Percentiles rank a stretch among this genome's conserved stretches.
Evolutionary conservation across 2,113 vertebrate genomes (phyloP).

Genomic region (Electrona antarctica): DNA sequence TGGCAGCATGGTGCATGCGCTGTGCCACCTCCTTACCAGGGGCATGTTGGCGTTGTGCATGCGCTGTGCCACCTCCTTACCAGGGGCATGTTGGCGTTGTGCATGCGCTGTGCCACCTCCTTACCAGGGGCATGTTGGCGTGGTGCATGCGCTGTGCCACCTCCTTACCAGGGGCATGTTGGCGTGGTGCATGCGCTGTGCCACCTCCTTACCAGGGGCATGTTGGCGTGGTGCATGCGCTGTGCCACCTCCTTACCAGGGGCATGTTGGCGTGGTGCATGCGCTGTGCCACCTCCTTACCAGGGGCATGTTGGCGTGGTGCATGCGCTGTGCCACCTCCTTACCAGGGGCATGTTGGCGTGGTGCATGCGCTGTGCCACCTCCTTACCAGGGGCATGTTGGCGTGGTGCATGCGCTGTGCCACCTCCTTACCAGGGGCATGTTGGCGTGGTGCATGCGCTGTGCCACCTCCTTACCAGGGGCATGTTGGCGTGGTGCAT

Average conservation of each 20-base stretch:
- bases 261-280: too few species aligned
- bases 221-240: constrained; percentile 84
- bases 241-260: constrained; percentile 82
- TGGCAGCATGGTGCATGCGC: too few species aligned
- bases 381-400: too few species aligned
- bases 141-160: constrained; percentile 82
- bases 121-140: too few species aligned
- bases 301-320: neutral
- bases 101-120: constrained; percentile 87
- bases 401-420: too few species aligned
- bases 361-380: constrained; percentile 87
- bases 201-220: constrained; percentile 78
- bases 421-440: too few species aligned
- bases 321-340: neutral
- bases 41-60: neutral
- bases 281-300: constrained; percentile 62
- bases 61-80: constrained; percentile 53
- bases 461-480: too few species aligned
- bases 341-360: constrained; percentile 83
- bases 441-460: too few species aligned
- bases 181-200: neutral
- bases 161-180: neutral
- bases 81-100: constrained; percentile 80
- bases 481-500: too few species aligned
- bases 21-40: constrained; percentile 41